These are phyloP conservation scores for Carollia perspicillata DNA, from an alignment of 2,113 vertebrate species.

Conservation along the genomic window DNA sequence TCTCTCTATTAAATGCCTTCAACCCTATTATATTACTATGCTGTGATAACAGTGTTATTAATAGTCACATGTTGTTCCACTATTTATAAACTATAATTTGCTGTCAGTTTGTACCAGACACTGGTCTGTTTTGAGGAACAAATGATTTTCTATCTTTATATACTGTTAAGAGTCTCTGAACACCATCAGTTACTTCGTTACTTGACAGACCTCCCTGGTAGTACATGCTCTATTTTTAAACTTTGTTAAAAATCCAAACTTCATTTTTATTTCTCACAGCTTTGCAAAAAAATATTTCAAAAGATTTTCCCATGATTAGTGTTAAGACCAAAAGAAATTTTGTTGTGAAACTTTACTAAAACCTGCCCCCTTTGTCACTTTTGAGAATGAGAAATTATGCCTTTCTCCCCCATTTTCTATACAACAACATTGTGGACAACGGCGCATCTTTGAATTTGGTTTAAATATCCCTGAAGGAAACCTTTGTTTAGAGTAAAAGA, in stretches of 20 bases:
- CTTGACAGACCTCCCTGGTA: slow-evolving; percentile 46
- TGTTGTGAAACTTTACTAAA: slow-evolving; percentile 4
- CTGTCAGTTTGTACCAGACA: slow-evolving; percentile 29
- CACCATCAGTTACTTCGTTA: slow-evolving; percentile 43
- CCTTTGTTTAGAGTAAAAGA: not conserved
- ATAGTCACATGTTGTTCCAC: slow-evolving; percentile 13
- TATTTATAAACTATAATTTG: slow-evolving; percentile 50
- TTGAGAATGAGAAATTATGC: not conserved
- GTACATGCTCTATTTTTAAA: slow-evolving; percentile 56
- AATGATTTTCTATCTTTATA: not conserved
- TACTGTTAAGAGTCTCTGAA: slow-evolving; percentile 48
- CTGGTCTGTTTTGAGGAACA: not conserved
- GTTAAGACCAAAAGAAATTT: not conserved
- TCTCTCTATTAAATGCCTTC: not conserved
- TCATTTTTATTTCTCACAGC: not conserved
- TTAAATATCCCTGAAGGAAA: not conserved
- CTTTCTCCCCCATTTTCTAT: not conserved
- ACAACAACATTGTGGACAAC: not conserved
- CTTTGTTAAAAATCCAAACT: slow-evolving; percentile 16
- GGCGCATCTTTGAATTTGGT: not conserved
- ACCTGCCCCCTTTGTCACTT: not conserved
- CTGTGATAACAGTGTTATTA: not conserved
- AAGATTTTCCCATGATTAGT: not conserved
- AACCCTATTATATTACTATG: not conserved
- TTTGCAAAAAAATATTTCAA: not conserved